A percentile compares a stretch with the other conserved stretches of the same genome.
phyloP scores from a whole-genome alignment of 2,797 vertebrate genomes.

The Fringilla coelebs region DNA sequence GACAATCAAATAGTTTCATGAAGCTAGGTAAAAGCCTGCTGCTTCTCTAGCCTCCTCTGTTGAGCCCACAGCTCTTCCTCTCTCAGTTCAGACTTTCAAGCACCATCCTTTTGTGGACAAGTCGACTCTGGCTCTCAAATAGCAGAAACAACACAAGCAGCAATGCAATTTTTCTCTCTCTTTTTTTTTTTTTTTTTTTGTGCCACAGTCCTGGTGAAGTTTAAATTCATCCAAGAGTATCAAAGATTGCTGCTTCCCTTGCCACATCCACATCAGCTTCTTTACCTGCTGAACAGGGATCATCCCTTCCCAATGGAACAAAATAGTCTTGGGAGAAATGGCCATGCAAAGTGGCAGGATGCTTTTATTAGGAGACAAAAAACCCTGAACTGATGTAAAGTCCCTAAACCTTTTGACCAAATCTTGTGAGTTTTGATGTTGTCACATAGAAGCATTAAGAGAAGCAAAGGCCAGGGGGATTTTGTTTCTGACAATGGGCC shows the following conservation, averaged over 20 bases:
- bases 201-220: not conserved
- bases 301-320: not conserved
- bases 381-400: not conserved
- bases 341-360: rapidly evolving
- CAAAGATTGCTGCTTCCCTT: not conserved
- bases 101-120: not conserved
- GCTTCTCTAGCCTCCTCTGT: not conserved
- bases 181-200: not conserved
- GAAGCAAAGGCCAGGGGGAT: not conserved
- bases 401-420: not conserved
- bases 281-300: not conserved
- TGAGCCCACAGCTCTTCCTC: not conserved
- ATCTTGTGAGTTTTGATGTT: not conserved
- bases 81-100: not conserved
- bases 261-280: not conserved
- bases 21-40: not conserved
- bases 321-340: not conserved
- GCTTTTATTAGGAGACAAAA: not conserved
- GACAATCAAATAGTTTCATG: not conserved
- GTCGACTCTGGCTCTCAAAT: not conserved
- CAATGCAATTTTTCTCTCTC: not conserved
- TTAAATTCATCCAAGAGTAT: not conserved
- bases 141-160: not conserved
- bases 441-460: not conserved
- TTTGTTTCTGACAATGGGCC: not conserved